These are phyloP conservation scores for Pterobdella sp. DNA, from an alignment of 2,888 invertebrate genomes.

Conservation along the genomic window DNA sequence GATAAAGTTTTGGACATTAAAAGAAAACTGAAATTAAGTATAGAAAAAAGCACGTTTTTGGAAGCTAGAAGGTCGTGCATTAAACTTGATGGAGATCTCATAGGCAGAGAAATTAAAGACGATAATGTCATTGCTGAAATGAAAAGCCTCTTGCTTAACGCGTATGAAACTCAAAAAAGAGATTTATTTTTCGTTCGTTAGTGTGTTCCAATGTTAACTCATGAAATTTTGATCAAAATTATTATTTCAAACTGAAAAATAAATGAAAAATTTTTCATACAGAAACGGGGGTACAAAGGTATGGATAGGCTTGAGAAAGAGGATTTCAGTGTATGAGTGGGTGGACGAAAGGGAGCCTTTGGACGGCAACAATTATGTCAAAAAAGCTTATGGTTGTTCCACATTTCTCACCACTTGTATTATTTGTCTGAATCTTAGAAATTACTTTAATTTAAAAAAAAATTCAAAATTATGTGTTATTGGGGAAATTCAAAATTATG, in stretches of 20 bases:
- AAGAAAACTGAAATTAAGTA: background rate
- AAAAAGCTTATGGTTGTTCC: background rate
- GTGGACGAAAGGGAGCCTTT: conserved; percentile 23
- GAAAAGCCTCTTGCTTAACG: background rate
- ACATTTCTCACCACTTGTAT: too few species aligned
- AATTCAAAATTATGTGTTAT: too few species aligned
- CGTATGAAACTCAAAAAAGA: background rate
- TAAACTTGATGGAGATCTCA: background rate
- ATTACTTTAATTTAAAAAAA: too few species aligned
- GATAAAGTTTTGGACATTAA: background rate
- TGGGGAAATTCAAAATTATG: too few species aligned
- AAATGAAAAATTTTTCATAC: too few species aligned
- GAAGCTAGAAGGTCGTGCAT: conserved; percentile 11
- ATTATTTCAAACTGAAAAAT: too few species aligned
- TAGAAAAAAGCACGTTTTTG: background rate
- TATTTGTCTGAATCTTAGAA: too few species aligned
- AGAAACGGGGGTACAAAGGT: background rate
- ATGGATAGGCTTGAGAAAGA: conserved; percentile 24
- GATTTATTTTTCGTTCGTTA: background rate
- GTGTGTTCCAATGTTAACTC: background rate
- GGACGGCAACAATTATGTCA: conserved; percentile 14
- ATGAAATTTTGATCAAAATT: background rate
- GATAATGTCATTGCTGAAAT: background rate
- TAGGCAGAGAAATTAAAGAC: conserved; percentile 7
- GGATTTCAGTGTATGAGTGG: conserved; percentile 18